Conservation (phyloP, 35 echinoderm and acorn worm species). For the Holothuria glaberrima region DNA sequence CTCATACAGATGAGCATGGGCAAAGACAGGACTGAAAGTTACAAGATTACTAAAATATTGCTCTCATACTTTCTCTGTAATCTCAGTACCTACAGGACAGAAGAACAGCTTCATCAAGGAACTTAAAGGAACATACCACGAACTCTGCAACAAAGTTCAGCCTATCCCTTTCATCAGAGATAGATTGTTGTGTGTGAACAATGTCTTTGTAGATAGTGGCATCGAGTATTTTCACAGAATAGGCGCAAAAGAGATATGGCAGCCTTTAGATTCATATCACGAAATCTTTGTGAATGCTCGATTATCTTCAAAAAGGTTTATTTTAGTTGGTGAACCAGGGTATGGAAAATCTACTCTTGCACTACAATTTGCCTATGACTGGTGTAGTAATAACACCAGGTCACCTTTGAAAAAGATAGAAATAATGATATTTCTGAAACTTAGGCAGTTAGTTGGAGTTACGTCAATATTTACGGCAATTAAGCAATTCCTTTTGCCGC, state of each 20-base stretch:
- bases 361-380: neutral
- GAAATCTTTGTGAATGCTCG: neutral
- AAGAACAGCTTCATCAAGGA: neutral
- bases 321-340: neutral
- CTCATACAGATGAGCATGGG: too few species aligned
- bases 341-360: neutral
- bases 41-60: too few species aligned
- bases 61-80: too few species aligned
- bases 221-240: neutral
- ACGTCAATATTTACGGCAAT: neutral
- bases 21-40: too few species aligned
- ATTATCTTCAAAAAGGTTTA: too few species aligned
- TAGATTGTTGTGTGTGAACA: conserved; percentile 20
- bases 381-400: neutral
- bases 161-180: neutral
- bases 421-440: neutral
- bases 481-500: neutral
- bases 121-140: neutral
- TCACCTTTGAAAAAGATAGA: neutral
- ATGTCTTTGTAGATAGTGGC: conserved; percentile 6
- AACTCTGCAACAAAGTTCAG: neutral
- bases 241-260: neutral
- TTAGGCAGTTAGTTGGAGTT: neutral
- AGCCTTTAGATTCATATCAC: neutral
- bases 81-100: neutral